phyloP scores from a whole-genome alignment of 2,888 invertebrate species.

The Drosophila affinis region DNA sequence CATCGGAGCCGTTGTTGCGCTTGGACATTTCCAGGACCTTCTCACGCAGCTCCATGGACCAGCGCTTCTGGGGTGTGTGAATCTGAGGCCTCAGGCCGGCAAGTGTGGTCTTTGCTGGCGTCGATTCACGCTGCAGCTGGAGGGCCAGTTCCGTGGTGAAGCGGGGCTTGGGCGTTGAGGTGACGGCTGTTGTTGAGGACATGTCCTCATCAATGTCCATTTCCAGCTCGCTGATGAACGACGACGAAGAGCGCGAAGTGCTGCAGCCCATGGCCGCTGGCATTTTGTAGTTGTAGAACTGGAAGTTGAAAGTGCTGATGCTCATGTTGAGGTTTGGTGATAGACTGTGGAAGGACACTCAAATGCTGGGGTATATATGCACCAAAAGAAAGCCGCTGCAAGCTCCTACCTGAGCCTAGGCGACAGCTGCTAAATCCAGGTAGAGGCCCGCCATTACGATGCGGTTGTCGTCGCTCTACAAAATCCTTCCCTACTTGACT shows the following conservation, averaged over 20 bases:
- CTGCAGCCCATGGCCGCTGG: slow-evolving; percentile 37
- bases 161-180: slow-evolving; percentile 63
- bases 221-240: slow-evolving; percentile 61
- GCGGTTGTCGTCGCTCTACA: slow-evolving; percentile 29
- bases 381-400: slow-evolving; percentile 2
- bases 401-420: slow-evolving; percentile 18
- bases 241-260: slow-evolving; percentile 21
- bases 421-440: background rate
- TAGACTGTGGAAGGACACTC: slow-evolving; percentile 33
- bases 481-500: slow-evolving; percentile 48
- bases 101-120: slow-evolving; percentile 3
- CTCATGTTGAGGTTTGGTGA: slow-evolving; percentile 53
- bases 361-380: slow-evolving; percentile 11
- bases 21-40: slow-evolving; percentile 71
- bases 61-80: slow-evolving; percentile 64
- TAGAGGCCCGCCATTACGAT: slow-evolving; percentile 19
- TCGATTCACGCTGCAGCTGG: slow-evolving; percentile 1
- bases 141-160: slow-evolving; percentile 50
- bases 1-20: slow-evolving; percentile 58
- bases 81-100: slow-evolving; percentile 60
- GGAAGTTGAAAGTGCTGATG: slow-evolving; percentile 70
- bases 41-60: slow-evolving; percentile 70
- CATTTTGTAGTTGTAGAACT: slow-evolving; percentile 70
- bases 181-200: slow-evolving; percentile 30
- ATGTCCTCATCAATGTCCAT: slow-evolving; percentile 71